Evolutionary conservation across 2,797 vertebrate species (phyloP).

Genomic region (Phrynocephalus guinanensis): DNA sequence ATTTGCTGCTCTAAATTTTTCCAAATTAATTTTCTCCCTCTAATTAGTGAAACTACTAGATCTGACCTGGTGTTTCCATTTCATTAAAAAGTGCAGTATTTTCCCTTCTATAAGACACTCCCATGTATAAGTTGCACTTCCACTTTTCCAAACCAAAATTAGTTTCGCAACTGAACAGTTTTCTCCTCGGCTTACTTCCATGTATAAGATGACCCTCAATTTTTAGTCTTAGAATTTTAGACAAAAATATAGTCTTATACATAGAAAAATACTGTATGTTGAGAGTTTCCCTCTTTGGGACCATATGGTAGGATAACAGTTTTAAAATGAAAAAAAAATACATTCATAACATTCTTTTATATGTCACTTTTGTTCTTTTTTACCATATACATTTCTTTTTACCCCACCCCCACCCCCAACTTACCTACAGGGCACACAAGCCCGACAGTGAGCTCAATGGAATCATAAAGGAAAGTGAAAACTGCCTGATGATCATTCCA

Average conservation of each 20-base stretch:
- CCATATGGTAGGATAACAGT: not conserved
- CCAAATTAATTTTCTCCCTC: not conserved
- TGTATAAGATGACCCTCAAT: too few species aligned
- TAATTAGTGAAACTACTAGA: not conserved
- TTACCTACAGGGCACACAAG: constrained; percentile 77
- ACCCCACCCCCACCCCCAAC: constrained; percentile 48
- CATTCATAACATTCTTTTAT: constrained; percentile 27
- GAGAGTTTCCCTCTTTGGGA: not conserved
- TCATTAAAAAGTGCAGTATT: too few species aligned
- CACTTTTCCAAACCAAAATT: too few species aligned
- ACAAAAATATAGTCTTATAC: too few species aligned
- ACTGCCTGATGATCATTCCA: constrained; percentile 76
- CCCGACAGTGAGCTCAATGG: constrained; percentile 73
- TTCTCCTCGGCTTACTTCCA: too few species aligned
- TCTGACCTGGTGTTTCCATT: not conserved
- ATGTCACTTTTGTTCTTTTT: not conserved
- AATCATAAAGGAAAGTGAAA: constrained; percentile 80
- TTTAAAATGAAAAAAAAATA: not conserved
- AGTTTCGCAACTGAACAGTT: too few species aligned
- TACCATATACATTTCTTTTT: constrained; percentile 8
- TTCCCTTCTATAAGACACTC: too few species aligned
- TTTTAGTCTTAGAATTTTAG: too few species aligned
- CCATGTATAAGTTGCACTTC: too few species aligned
- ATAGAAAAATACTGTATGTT: not conserved
- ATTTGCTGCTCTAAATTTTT: not conserved